A percentile compares a stretch with the other conserved stretches of the same genome.
Conservation (phyloP, 2,113 vertebrate genomes). For the Pelecanus crispus region DNA sequence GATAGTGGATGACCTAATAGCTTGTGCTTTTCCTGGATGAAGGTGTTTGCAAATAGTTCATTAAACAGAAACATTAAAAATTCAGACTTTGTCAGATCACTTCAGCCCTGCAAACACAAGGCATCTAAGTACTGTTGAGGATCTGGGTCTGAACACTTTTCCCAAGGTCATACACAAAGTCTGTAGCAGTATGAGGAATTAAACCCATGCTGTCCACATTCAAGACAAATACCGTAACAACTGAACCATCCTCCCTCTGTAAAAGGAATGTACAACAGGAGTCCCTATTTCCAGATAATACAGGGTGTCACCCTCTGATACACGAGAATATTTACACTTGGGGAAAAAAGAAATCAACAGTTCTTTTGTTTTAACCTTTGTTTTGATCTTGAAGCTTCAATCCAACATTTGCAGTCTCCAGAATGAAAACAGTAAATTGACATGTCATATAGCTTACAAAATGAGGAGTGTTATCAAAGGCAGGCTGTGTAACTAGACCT, state of each 20-base stretch:
- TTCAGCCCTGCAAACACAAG: neutral
- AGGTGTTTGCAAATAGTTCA: neutral
- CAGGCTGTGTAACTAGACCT: constrained; percentile 11
- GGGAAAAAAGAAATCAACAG: neutral
- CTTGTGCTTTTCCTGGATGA: neutral
- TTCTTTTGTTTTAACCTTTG: constrained; percentile 59
- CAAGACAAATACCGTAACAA: neutral
- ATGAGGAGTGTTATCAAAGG: constrained; percentile 67
- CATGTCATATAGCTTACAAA: constrained; percentile 66
- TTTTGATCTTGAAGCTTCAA: constrained; percentile 65
- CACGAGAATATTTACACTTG: neutral
- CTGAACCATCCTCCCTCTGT: neutral
- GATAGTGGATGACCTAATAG: neutral
- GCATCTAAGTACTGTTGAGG: neutral
- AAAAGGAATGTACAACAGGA: neutral
- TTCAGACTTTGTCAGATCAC: neutral
- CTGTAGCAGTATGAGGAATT: neutral
- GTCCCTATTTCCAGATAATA: neutral
- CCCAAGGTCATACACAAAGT: neutral
- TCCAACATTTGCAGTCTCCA: constrained; percentile 36
- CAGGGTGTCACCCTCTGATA: neutral
- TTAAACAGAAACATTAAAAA: neutral
- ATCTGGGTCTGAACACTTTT: neutral
- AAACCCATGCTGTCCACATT: neutral
- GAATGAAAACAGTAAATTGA: constrained; percentile 63